phyloP scores from a whole-genome alignment of 2,113 vertebrate genomes.

The Gallinago undulata region DNA sequence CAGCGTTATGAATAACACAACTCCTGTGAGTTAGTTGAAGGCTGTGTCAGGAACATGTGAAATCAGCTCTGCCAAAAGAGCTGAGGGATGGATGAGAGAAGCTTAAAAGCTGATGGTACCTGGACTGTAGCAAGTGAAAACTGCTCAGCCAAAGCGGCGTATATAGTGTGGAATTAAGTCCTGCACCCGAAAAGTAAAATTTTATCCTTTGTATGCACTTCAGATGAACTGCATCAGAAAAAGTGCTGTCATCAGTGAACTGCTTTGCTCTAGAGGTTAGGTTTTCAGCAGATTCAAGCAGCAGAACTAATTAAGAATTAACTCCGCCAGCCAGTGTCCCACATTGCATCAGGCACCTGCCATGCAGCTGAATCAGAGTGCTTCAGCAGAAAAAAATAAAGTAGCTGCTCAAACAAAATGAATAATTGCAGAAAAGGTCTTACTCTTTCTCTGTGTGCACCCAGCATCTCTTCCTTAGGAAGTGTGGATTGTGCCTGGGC shows the following conservation, averaged over 20 bases:
- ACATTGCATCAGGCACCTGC: constrained; percentile 3
- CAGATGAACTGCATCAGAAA: not conserved
- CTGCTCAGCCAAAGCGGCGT: not conserved
- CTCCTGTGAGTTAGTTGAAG: not conserved
- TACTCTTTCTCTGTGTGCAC: not conserved
- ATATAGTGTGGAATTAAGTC: constrained; percentile 1
- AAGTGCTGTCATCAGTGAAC: constrained; percentile 43
- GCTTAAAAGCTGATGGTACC: not conserved
- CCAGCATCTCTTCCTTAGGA: not conserved
- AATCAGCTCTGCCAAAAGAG: not conserved
- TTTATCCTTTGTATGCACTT: constrained; percentile 8
- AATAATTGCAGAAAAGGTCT: not conserved
- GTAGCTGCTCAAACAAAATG: not conserved
- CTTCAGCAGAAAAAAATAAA: not conserved
- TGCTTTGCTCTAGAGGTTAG: constrained; percentile 30
- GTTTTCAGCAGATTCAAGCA: constrained; percentile 33
- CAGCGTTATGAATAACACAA: not conserved
- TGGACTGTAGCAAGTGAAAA: constrained; percentile 3
- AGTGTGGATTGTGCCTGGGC: accelerated
- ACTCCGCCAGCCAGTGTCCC: not conserved
- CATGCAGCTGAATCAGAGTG: not conserved
- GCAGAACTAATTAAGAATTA: constrained; percentile 65
- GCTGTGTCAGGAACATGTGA: not conserved
- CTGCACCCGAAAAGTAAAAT: not conserved
- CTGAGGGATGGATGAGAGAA: not conserved